Conservation (phyloP, 1,140 invertebrate species). For the Whitmania pigra region DNA sequence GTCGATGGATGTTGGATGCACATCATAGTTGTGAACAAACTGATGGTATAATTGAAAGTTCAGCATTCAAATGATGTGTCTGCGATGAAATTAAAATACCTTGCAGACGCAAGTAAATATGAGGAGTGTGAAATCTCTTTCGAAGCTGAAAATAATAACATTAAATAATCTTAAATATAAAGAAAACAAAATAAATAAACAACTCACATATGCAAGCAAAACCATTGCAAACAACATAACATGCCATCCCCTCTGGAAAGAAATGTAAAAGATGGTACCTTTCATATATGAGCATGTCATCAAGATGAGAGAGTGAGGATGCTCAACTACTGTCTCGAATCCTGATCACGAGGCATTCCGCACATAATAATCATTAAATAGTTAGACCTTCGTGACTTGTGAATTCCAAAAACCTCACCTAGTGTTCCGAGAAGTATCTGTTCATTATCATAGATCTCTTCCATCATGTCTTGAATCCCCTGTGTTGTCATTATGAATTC, state of each 20-base stretch:
- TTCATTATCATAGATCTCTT: constrained; percentile 4
- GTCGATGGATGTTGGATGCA: background rate
- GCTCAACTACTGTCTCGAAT: constrained; percentile 89
- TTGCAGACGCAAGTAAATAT: background rate
- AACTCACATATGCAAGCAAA: constrained; percentile 6
- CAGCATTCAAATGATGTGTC: too few species aligned
- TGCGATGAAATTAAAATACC: too few species aligned
- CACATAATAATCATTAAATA: background rate
- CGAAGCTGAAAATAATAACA: background rate
- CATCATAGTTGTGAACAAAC: constrained; percentile 8
- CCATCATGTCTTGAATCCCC: constrained; percentile 8
- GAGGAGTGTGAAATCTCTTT: constrained; percentile 11
- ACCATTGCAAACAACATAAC: background rate
- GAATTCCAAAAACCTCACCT: background rate
- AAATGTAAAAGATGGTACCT: constrained; percentile 49
- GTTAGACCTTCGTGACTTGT: background rate
- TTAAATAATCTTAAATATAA: background rate
- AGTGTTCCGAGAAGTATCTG: constrained; percentile 8
- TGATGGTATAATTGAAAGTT: background rate
- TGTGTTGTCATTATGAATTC: background rate
- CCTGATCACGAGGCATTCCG: constrained; percentile 46
- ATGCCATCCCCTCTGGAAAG: background rate
- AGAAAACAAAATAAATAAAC: background rate
- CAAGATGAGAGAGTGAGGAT: constrained; percentile 91
- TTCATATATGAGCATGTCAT: constrained; percentile 82